Evolutionary conservation across 2,113 vertebrate species (phyloP).

Genomic region (Collichthys lucidus): DNA sequence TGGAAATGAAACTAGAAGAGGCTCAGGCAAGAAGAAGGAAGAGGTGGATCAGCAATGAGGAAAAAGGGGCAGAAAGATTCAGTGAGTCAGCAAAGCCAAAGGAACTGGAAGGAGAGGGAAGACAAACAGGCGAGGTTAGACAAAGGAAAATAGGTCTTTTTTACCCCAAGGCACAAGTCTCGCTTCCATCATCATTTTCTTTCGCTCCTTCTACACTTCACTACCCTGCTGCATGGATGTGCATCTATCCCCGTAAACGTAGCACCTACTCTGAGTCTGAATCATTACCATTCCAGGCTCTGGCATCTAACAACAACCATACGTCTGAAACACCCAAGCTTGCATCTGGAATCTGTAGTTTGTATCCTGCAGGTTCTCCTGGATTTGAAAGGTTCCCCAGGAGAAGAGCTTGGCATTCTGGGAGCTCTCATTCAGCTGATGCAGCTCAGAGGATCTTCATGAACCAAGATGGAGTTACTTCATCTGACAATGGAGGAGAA

Average conservation of each 20-base stretch:
- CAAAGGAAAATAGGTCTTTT: conserved; percentile 48
- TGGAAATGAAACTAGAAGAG: conserved; percentile 79
- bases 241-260: conserved; percentile 39
- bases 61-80: background rate
- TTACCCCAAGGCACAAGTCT: conserved; percentile 29
- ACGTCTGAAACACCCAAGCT: background rate
- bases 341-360: background rate
- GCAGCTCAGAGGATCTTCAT: conserved; percentile 66
- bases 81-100: conserved; percentile 24
- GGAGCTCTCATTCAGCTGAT: conserved; percentile 81
- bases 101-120: conserved; percentile 8
- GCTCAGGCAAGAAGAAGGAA: conserved; percentile 67
- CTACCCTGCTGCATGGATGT: conserved; percentile 4
- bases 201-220: conserved; percentile 22
- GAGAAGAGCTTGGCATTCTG: conserved; percentile 81
- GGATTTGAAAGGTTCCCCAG: conserved; percentile 40
- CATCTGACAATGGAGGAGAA: conserved; percentile 6
- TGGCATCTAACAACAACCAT: background rate
- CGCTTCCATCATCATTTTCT: conserved; percentile 39
- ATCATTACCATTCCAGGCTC: conserved; percentile 44
- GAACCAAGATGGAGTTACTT: conserved; percentile 22
- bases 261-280: conserved; percentile 79
- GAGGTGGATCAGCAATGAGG: conserved; percentile 21
- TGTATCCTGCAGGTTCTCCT: conserved; percentile 10
- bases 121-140: conserved; percentile 21